A percentile compares a stretch with the other conserved stretches of the same genome.
Evolutionary conservation across 30 jellyfish, hydroid and myxozoan genomes (phyloP).

Genomic region (Clytia hemisphaerica): DNA sequence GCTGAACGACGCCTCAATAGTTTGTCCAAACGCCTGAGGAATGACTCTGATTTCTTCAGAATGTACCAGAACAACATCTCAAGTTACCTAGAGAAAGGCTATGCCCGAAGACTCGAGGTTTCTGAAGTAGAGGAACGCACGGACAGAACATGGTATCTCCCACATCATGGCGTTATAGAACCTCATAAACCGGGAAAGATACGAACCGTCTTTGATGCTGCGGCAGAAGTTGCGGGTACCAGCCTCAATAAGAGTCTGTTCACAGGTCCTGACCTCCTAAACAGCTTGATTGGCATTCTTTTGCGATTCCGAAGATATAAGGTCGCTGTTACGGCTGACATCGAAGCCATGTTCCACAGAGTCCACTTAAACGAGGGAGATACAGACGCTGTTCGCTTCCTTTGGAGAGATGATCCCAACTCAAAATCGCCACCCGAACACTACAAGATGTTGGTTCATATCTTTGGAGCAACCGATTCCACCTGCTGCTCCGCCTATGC

Average conservation of each 20-base stretch:
- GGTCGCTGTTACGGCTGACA: slow-evolving; percentile 21
- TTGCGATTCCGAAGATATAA: slow-evolving; percentile 33
- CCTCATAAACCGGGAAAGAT: not conserved
- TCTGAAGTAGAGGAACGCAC: slow-evolving; percentile 7
- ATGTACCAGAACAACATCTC: not conserved
- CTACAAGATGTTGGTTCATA: slow-evolving; percentile 15
- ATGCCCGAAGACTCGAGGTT: not conserved
- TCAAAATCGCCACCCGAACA: not conserved
- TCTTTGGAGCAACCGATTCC: slow-evolving; percentile 37
- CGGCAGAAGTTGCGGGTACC: too few relatives aligned
- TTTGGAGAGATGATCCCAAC: slow-evolving; percentile 15
- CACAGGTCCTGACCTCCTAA: slow-evolving; percentile 26
- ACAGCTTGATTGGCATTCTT: slow-evolving; percentile 30
- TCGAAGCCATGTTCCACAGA: slow-evolving; percentile 41
- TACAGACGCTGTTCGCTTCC: slow-evolving; percentile 24
- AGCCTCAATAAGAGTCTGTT: too few relatives aligned
- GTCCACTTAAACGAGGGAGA: slow-evolving; percentile 5
- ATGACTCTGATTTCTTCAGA: not conserved
- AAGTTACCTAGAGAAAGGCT: not conserved
- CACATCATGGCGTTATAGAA: not conserved
- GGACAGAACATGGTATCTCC: slow-evolving; percentile 16
- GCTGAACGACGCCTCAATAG: not conserved
- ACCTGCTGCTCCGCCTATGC: slow-evolving; percentile 21
- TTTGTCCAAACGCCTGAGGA: not conserved
- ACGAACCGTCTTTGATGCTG: too few relatives aligned